A percentile compares a stretch with the other conserved stretches of the same genome.
These are phyloP conservation scores for Spilosoma lubricipeda DNA, from an alignment of 2,888 invertebrate genomes.

Conservation along the genomic window DNA sequence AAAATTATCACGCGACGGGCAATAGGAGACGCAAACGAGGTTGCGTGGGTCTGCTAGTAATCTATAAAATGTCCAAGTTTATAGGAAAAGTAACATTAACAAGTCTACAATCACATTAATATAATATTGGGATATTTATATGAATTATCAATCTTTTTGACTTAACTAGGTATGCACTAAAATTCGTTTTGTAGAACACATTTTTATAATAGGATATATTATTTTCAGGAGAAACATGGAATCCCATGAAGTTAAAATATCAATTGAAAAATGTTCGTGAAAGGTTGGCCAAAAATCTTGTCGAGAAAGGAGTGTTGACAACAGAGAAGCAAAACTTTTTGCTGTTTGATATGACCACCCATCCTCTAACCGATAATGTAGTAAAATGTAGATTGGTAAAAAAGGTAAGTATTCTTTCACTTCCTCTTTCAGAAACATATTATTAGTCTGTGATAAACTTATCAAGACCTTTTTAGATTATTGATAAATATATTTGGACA, in stretches of 20 bases:
- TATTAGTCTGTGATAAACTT: conserved; percentile 14
- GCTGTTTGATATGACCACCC: conserved; percentile 99
- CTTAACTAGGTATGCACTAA: not conserved
- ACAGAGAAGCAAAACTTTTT: conserved; percentile 99
- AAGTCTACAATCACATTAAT: not conserved
- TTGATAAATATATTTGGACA: conserved; percentile 25
- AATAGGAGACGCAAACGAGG: no score
- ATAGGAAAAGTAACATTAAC: not conserved
- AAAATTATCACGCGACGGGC: no score
- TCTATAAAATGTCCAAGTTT: not conserved
- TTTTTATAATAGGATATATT: conserved; percentile 7
- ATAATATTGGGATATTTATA: not conserved
- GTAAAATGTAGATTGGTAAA: conserved; percentile 98
- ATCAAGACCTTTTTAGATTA: conserved; percentile 7
- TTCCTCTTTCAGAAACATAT: conserved; percentile 4
- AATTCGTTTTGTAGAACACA: not conserved
- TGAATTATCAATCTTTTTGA: no score
- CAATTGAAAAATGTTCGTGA: conserved; percentile 99
- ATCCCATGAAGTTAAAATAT: conserved; percentile 98
- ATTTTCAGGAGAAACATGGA: conserved; percentile 98
- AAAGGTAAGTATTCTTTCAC: conserved; percentile 87
- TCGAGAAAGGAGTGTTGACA: conserved; percentile 99
- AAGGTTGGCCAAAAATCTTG: conserved; percentile 99
- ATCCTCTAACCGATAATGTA: conserved; percentile 98
- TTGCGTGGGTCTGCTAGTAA: no score